These are phyloP conservation scores for Gryon sp. DNA, from an alignment of 1,140 invertebrate genomes.

Conservation along the genomic window DNA sequence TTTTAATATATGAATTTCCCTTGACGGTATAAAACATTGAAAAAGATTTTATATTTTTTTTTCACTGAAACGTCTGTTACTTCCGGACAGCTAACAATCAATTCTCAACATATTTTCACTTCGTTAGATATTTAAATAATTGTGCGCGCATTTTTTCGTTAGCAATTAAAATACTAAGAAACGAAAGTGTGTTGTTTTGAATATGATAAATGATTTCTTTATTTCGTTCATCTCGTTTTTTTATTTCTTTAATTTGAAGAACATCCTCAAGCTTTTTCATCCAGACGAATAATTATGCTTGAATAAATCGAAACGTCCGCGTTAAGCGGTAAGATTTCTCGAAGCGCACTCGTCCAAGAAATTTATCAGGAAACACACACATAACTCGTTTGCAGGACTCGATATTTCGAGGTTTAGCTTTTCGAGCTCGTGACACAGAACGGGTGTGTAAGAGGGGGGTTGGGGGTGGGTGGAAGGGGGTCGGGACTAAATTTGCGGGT, in stretches of 20 bases:
- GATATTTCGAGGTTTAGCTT: constrained; percentile 66
- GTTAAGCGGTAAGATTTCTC: constrained; percentile 53
- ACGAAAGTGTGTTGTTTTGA: constrained; percentile 1
- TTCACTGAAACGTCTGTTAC: neutral
- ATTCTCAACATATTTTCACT: neutral
- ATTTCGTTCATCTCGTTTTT: too few relatives aligned
- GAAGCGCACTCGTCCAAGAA: constrained; percentile 58
- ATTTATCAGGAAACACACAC: constrained; percentile 56
- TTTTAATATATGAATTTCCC: constrained; percentile 10
- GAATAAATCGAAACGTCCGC: constrained; percentile 27
- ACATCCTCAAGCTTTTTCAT: constrained; percentile 42
- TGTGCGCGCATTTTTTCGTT: too few relatives aligned
- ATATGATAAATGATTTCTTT: neutral
- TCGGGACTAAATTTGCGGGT: constrained; percentile 57
- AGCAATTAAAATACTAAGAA: too few relatives aligned
- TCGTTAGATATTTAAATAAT: too few relatives aligned
- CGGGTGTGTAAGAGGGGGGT: constrained; percentile 66
- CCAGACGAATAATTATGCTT: constrained; percentile 18
- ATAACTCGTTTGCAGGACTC: constrained; percentile 56
- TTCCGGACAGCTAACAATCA: neutral
- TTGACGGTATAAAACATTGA: constrained; percentile 21
- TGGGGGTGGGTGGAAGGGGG: constrained; percentile 42
- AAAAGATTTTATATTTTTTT: constrained; percentile 11
- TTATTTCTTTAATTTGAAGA: constrained; percentile 36
- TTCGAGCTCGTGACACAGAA: constrained; percentile 66